Conservation (phyloP, 1,140 invertebrate species). For the Dinothrombium tinctorium region DNA sequence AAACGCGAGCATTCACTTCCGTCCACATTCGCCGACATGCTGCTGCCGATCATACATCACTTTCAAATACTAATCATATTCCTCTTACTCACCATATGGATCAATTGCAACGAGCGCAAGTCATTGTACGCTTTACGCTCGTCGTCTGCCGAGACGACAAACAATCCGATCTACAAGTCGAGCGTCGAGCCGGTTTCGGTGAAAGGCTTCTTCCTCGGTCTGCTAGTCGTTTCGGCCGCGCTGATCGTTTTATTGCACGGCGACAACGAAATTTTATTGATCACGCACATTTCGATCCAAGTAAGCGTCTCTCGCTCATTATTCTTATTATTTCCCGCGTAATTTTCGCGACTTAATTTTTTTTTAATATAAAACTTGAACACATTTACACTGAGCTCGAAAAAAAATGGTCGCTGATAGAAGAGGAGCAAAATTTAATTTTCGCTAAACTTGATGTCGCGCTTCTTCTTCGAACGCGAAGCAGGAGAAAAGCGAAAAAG, state of each 20-base stretch:
- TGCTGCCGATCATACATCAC: conserved; percentile 9
- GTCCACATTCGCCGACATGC: conserved; percentile 1
- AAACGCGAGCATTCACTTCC: background rate
- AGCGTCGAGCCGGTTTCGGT: conserved; percentile 23
- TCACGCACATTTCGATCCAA: conserved; percentile 6
- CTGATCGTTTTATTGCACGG: conserved; percentile 29
- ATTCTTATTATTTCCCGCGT: no score
- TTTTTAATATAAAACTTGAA: no score
- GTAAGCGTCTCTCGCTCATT: no score
- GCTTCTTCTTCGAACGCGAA: no score
- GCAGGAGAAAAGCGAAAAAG: no score
- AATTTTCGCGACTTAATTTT: no score
- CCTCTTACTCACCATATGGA: conserved; percentile 12
- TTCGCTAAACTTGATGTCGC: background rate
- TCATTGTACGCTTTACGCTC: conserved; percentile 1
- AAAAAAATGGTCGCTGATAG: background rate
- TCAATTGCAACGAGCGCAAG: conserved; percentile 9
- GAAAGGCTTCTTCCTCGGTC: conserved; percentile 34
- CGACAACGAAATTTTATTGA: background rate
- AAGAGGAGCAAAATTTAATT: background rate
- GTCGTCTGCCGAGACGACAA: conserved; percentile 2
- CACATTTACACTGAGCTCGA: no score
- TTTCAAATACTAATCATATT: conserved; percentile 10
- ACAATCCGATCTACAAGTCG: background rate
- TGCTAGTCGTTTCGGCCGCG: conserved; percentile 30